phyloP scores from a whole-genome alignment of 2,888 invertebrate species.

The Altica lythri region DNA sequence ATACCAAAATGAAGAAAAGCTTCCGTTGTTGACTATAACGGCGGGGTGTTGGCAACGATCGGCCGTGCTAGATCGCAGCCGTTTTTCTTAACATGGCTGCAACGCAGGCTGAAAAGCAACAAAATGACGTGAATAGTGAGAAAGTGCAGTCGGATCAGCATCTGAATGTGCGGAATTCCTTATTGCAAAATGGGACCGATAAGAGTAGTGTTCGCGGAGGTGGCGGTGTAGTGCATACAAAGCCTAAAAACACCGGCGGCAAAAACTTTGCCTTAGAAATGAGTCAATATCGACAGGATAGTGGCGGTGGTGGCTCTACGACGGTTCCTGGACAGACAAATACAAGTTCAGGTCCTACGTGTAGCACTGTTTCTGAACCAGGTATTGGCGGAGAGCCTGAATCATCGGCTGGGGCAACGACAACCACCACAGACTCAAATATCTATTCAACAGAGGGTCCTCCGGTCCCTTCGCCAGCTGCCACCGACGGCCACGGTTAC shows the following conservation, averaged over 20 bases:
- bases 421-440: conserved; percentile 56
- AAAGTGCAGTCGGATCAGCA: conserved; percentile 69
- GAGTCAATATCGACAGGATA: conserved; percentile 75
- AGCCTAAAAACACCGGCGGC: conserved; percentile 70
- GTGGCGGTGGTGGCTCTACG: conserved; percentile 58
- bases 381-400: conserved; percentile 38
- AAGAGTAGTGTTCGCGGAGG: conserved; percentile 69
- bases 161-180: conserved; percentile 66
- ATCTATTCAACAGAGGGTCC: conserved; percentile 42
- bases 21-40: conserved; percentile 57
- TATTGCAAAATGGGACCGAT: conserved; percentile 79
- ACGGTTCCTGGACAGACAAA: conserved; percentile 48
- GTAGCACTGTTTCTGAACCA: conserved; percentile 40
- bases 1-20: conserved; percentile 56
- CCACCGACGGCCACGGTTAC: conserved; percentile 44
- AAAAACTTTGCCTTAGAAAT: conserved; percentile 60
- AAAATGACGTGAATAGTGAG: conserved; percentile 72
- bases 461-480: conserved; percentile 42
- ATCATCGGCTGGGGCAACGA: conserved; percentile 37
- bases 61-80: conserved; percentile 59
- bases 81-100: conserved; percentile 75
- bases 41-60: conserved; percentile 67
- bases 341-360: conserved; percentile 45
- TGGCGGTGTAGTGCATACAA: conserved; percentile 65
- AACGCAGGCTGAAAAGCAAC: conserved; percentile 83